phyloP scores from a whole-genome alignment of 2,888 invertebrate genomes.

The Amphipyra berbera region DNA sequence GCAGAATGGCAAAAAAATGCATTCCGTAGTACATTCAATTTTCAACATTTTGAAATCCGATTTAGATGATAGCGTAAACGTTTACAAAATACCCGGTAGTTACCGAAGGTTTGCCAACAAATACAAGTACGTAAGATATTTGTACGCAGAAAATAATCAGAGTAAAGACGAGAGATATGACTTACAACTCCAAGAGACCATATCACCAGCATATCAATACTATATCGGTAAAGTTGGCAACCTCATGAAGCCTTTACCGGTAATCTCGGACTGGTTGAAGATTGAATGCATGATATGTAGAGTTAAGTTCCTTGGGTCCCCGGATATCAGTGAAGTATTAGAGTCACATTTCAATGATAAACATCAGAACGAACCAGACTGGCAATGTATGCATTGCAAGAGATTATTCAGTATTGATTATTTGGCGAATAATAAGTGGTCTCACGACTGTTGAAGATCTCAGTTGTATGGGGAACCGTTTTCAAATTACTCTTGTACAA shows the following conservation, averaged over 20 bases:
- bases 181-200: constrained; percentile 71
- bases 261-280: constrained; percentile 55
- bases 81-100: constrained; percentile 35
- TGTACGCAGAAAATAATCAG: constrained; percentile 59
- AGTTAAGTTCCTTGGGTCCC: constrained; percentile 44
- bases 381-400: constrained; percentile 69
- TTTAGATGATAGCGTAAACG: constrained; percentile 19
- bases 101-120: constrained; percentile 61
- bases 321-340: constrained; percentile 40
- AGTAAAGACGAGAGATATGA: constrained; percentile 58
- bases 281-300: constrained; percentile 70
- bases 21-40: constrained; percentile 13
- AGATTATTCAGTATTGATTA: constrained; percentile 51
- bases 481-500: too few relatives aligned
- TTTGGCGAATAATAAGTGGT: constrained; percentile 64
- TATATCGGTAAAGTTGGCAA: constrained; percentile 43
- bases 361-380: constrained; percentile 69
- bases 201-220: constrained; percentile 61
- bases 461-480: too few relatives aligned
- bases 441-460: constrained; percentile 62
- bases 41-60: constrained; percentile 55
- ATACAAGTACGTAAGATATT: constrained; percentile 71
- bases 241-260: neutral
- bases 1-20: neutral
- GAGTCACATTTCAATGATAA: constrained; percentile 65